Base-by-base conservation (phyloP, 2,888 invertebrate genomes). In the Pristionchus exspectatus region DNA sequence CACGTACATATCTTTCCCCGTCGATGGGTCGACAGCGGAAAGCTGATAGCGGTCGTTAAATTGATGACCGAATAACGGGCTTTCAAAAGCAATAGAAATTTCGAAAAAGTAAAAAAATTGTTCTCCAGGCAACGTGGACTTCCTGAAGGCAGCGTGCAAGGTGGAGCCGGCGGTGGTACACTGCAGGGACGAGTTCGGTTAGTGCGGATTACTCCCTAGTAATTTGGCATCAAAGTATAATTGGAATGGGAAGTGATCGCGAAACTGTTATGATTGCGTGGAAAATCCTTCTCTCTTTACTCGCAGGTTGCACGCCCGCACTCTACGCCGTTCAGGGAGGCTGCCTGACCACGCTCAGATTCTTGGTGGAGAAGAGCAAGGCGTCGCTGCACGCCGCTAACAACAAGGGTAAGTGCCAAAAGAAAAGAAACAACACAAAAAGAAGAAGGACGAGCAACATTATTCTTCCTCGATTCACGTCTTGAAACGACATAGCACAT, bases 321-420 rank as follows among this genome's bases (percentile, higher is more conserved):
- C 92, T 94, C 21, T 94, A 94, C 89, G 93, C 94, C 16, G 93
- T 92, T 0, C 94, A 94, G 86, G 93, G 93, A 27, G 94, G 94
- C 30, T 93, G 93, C 81, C 90, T 94, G 50, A 91, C 90, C 14
- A 92, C 93, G 72, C 90, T 94, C 0, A 91, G 92, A n/a, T 94
- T 91, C 89, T 89, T 94, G 87, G 92, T 94, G 24, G 94, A 94
- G 84, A 94, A 93, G 89, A 93, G 92, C 30, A 90, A 91, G 44
- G 92, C 93, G 56, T 93, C 94, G 84, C 90, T 94, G 87, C 91
- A 91, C 44, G 91, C 90, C 21, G 91, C 91, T n/a, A 92, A 91
- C 83, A 91, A 91, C 77, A 89, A 93, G 89, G 94, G 92, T 91
- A 74, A n/a, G 24, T n/a, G n/a, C n/a, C n/a, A n/a, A n/a, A n/a